Conservation (phyloP, 2,113 vertebrate genomes). For the Scortum barcoo region DNA sequence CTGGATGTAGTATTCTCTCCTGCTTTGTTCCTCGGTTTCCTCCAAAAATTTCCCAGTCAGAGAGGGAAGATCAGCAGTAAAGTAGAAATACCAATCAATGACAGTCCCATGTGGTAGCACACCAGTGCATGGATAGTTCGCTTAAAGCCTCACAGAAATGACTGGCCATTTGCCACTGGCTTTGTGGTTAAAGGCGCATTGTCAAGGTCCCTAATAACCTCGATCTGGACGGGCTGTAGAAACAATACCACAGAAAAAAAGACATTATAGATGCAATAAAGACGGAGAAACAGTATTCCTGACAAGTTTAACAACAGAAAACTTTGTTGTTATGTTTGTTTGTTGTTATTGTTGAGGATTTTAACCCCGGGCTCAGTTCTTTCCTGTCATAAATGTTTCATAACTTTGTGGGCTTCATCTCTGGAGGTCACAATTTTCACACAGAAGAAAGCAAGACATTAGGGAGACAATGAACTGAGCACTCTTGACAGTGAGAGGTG, state of each 20-base stretch:
- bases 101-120: neutral
- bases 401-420: neutral
- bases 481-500: no score
- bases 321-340: neutral
- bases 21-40: neutral
- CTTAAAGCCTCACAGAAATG: conserved; percentile 22
- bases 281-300: neutral
- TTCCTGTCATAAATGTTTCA: neutral
- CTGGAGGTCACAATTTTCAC: conserved; percentile 12
- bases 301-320: neutral
- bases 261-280: conserved; percentile 7
- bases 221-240: conserved; percentile 56
- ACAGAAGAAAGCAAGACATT: neutral
- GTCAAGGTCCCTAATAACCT: conserved; percentile 30
- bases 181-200: conserved; percentile 39
- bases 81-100: neutral
- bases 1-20: neutral
- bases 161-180: conserved; percentile 51
- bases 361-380: neutral
- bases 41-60: conserved; percentile 13
- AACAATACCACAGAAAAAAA: conserved; percentile 27
- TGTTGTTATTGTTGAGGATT: neutral
- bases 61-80: neutral
- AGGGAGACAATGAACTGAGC: neutral
- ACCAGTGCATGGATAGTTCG: neutral